Evolutionary conservation across 1,140 invertebrate genomes (phyloP).

Genomic region (Drosophila leontia): DNA sequence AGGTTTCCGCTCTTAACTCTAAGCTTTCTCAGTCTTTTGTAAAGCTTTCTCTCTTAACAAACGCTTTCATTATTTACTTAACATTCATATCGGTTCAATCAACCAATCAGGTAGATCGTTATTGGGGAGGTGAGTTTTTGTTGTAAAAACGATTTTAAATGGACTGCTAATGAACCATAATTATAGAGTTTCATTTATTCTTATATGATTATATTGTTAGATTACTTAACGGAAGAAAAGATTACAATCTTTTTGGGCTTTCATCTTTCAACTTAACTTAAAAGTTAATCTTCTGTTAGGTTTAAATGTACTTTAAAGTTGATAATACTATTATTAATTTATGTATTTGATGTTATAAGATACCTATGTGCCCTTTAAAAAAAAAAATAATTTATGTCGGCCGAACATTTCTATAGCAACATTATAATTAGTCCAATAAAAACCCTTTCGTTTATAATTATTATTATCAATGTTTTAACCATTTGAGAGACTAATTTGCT

Average conservation of each 20-base stretch:
- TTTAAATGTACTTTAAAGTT: too few species aligned
- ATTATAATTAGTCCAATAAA: too few species aligned
- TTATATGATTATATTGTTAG: not conserved
- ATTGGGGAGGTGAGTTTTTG: not conserved
- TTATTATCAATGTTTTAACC: too few species aligned
- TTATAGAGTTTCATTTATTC: not conserved
- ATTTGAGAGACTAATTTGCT: too few species aligned
- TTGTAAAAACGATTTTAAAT: not conserved
- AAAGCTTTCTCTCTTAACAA: conserved; percentile 18
- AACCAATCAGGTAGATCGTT: not conserved
- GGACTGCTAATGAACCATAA: not conserved
- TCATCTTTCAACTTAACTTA: too few species aligned
- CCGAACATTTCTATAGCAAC: too few species aligned
- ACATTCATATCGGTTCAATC: conserved; percentile 2
- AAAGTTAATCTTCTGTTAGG: too few species aligned
- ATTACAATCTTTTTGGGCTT: not conserved
- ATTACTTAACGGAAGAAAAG: not conserved
- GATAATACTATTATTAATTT: too few species aligned
- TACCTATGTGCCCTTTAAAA: too few species aligned
- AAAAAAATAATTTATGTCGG: too few species aligned
- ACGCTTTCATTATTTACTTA: not conserved
- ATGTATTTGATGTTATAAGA: too few species aligned
- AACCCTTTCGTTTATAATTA: too few species aligned
- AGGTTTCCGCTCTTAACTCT: not conserved
- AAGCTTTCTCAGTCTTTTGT: not conserved